Percentiles rank a stretch among this genome's conserved stretches.
Conservation (phyloP, 2,797 vertebrate genomes). For the Pygocentrus nattereri region DNA sequence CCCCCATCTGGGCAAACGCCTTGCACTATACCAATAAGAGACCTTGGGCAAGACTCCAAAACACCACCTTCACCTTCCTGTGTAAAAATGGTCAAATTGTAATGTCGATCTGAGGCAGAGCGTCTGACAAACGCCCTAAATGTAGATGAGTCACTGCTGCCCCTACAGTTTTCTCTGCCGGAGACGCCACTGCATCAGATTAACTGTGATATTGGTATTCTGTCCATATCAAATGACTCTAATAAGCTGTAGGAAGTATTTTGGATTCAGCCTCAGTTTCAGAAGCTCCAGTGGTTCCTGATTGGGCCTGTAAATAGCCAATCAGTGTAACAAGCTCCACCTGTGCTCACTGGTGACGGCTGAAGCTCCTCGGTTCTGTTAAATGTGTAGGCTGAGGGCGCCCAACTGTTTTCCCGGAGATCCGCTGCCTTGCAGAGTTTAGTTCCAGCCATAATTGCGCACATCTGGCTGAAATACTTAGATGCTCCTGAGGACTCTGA, state of each 20-base stretch:
- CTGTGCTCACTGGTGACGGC: neutral
- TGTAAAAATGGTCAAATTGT: no score
- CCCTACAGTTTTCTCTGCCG: no score
- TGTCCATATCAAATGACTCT: neutral
- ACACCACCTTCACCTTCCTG: no score
- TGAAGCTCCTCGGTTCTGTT: neutral
- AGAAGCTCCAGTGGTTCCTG: neutral
- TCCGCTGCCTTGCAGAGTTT: neutral
- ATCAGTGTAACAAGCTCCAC: neutral
- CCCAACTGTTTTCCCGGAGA: neutral
- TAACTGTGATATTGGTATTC: neutral
- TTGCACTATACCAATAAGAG: no score
- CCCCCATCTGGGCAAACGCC: no score
- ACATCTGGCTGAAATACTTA: neutral
- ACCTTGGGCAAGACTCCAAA: no score
- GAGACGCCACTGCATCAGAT: no score
- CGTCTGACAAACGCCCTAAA: no score
- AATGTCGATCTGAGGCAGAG: no score
- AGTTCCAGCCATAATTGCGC: neutral
- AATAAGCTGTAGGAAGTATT: neutral
- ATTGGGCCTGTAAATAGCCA: conserved; percentile 19
- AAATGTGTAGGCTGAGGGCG: neutral
- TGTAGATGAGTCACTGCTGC: no score
- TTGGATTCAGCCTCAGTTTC: neutral
- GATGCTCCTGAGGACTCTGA: conserved; percentile 6